A percentile compares a stretch with the other conserved stretches of the same genome.
Evolutionary conservation across 2,888 invertebrate genomes (phyloP).

Genomic region (Drosophila colorata): DNA sequence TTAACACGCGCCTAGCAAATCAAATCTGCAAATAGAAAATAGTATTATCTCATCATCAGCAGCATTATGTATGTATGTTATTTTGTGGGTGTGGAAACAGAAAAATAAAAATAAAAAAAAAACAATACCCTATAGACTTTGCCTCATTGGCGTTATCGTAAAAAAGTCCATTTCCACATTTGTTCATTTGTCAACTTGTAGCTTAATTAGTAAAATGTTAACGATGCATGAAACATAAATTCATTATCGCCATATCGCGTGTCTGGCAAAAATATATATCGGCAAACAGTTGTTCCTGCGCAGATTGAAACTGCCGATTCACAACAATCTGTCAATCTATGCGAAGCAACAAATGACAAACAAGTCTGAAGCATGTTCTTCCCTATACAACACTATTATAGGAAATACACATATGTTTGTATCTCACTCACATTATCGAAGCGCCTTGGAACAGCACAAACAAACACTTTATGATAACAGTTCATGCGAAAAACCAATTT

Average conservation of each 20-base stretch:
- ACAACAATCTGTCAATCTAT: constrained; percentile 34
- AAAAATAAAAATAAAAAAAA: constrained; percentile 4
- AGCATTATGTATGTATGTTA: constrained; percentile 29
- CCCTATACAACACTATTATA: constrained; percentile 3
- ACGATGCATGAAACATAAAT: constrained; percentile 43
- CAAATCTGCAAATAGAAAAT: constrained; percentile 76
- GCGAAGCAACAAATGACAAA: constrained; percentile 32
- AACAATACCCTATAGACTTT: constrained; percentile 13
- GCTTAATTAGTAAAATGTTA: constrained; percentile 62
- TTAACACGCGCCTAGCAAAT: constrained; percentile 68
- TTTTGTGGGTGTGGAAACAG: constrained; percentile 50
- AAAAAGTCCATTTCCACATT: constrained; percentile 44
- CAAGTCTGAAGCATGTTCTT: constrained; percentile 13
- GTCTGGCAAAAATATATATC: constrained; percentile 37
- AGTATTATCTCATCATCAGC: constrained; percentile 69
- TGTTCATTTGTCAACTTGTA: constrained; percentile 41
- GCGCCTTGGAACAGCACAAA: constrained; percentile 11
- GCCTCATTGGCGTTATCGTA: constrained; percentile 41
- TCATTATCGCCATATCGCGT: constrained; percentile 55
- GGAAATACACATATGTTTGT: neutral
- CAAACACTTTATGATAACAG: constrained; percentile 38
- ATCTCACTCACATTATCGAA: constrained; percentile 33
- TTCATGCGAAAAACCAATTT: constrained; percentile 47
- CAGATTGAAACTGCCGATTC: constrained; percentile 21
- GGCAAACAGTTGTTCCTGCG: constrained; percentile 17